Evolutionary conservation across 2,113 vertebrate species (phyloP).

Genomic region (Ailurus styani): DNA sequence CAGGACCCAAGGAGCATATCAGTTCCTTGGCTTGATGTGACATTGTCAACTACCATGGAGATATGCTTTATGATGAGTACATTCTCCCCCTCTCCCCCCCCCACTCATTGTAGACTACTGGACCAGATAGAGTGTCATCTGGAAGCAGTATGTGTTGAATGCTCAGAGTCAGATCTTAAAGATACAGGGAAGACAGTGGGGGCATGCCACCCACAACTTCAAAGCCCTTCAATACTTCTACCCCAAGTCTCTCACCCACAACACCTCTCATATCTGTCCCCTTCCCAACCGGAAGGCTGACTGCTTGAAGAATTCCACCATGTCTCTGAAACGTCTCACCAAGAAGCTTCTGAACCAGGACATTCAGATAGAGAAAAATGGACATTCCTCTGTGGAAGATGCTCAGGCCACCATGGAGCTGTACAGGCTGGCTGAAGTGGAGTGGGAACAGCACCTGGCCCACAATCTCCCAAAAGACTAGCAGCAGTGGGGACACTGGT

Average conservation of each 20-base stretch:
- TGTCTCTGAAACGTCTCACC: slow-evolving; percentile 89
- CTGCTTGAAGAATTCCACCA: slow-evolving; percentile 71
- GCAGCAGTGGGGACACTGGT: background rate
- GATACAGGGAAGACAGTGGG: slow-evolving; percentile 89
- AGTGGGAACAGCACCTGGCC: slow-evolving; percentile 87
- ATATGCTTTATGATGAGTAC: slow-evolving; percentile 90
- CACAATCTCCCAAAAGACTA: slow-evolving; percentile 55
- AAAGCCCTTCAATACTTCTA: slow-evolving; percentile 89
- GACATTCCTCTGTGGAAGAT: slow-evolving; percentile 95
- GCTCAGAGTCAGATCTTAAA: slow-evolving; percentile 90
- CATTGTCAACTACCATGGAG: slow-evolving; percentile 86
- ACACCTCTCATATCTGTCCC: slow-evolving; percentile 86
- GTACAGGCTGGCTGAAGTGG: slow-evolving; percentile 88
- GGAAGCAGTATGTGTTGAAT: slow-evolving; percentile 79
- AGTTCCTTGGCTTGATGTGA: slow-evolving; percentile 91
- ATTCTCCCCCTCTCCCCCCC: slow-evolving; percentile 85
- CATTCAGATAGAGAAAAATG: slow-evolving; percentile 90
- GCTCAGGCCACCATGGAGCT: slow-evolving; percentile 94
- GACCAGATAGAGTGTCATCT: slow-evolving; percentile 92
- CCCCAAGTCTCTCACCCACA: slow-evolving; percentile 85
- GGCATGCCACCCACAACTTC: slow-evolving; percentile 92
- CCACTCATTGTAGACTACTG: slow-evolving; percentile 87
- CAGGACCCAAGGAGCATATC: slow-evolving; percentile 84
- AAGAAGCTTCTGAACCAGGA: slow-evolving; percentile 88
- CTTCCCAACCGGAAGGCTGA: slow-evolving; percentile 86